These are phyloP conservation scores for Micromussa lordhowensis DNA, from an alignment of 92 coral and sea anemone genomes.

Conservation along the genomic window DNA sequence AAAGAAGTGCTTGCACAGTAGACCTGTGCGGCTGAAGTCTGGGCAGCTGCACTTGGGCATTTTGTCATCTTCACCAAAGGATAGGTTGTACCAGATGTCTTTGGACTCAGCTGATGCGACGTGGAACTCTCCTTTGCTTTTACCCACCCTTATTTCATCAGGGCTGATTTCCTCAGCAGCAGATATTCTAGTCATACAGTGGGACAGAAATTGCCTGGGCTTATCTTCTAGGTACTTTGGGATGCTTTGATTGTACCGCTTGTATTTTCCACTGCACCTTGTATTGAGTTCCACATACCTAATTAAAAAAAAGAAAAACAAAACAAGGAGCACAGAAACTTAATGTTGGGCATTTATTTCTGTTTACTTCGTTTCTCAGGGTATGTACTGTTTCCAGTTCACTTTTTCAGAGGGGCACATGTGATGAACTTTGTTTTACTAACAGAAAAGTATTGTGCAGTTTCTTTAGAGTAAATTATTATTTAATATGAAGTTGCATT, in stretches of 20 bases:
- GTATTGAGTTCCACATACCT: constrained; percentile 42
- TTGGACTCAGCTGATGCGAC: constrained; percentile 24
- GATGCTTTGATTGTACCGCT: too few relatives aligned
- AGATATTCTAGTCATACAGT: constrained; percentile 43
- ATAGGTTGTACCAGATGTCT: constrained; percentile 4
- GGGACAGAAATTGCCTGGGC: constrained; percentile 1
- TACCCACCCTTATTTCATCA: constrained; percentile 27
- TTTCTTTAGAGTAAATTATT: too few relatives aligned
- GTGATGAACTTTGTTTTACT: neutral
- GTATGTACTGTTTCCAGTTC: too few relatives aligned
- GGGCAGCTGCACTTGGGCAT: too few relatives aligned
- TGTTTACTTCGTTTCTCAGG: too few relatives aligned
- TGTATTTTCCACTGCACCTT: too few relatives aligned
- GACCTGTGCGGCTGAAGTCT: neutral
- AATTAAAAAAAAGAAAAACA: neutral
- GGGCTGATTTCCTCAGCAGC: constrained; percentile 27
- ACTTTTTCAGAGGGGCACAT: too few relatives aligned
- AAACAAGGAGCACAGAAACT: neutral
- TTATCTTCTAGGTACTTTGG: too few relatives aligned
- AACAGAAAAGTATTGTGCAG: too few relatives aligned
- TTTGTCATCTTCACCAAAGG: too few relatives aligned
- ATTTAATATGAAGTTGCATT: too few relatives aligned
- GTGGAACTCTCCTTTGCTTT: constrained; percentile 18
- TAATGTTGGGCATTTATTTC: neutral
- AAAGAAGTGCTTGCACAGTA: constrained; percentile 52